Evolutionary conservation across 2,888 invertebrate species (phyloP).

Genomic region (Sarcophaga caerulescens): DNA sequence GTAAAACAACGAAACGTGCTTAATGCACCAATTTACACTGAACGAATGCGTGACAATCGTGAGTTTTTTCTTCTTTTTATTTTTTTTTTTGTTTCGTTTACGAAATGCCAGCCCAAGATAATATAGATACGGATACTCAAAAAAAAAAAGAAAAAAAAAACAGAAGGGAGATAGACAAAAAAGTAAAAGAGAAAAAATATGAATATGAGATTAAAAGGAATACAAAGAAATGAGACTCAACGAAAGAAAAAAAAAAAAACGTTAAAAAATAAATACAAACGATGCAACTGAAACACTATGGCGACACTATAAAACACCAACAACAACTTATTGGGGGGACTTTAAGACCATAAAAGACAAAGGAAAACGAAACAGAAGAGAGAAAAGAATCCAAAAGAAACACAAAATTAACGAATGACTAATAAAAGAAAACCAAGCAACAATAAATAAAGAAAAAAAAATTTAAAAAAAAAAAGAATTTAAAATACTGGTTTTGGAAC

Average conservation of each 20-base stretch:
- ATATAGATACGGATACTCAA: neutral
- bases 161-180: conserved; percentile 7
- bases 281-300: conserved; percentile 39
- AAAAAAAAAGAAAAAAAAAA: conserved; percentile 25
- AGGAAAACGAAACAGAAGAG: conserved; percentile 9
- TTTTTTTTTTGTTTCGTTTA: neutral
- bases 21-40: conserved; percentile 74
- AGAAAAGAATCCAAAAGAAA: neutral
- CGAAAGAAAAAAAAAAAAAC: neutral
- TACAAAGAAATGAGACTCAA: too few species aligned
- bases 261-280: neutral
- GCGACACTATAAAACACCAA: conserved; percentile 14
- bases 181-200: conserved; percentile 14
- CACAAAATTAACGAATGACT: neutral
- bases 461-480: conserved; percentile 23
- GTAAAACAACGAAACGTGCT: conserved; percentile 78
- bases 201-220: conserved; percentile 5
- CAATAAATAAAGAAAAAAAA: conserved; percentile 50
- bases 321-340: neutral
- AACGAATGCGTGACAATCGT: conserved; percentile 75
- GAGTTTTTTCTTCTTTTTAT: conserved; percentile 30
- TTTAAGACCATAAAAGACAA: conserved; percentile 13
- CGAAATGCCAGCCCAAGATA: neutral
- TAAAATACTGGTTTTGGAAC: conserved; percentile 61
- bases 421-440: conserved; percentile 43